Percentiles rank a stretch among this genome's conserved stretches.
These are phyloP conservation scores for Yponomeuta sedellus DNA, from an alignment of 2,888 invertebrate species.

Conservation along the genomic window DNA sequence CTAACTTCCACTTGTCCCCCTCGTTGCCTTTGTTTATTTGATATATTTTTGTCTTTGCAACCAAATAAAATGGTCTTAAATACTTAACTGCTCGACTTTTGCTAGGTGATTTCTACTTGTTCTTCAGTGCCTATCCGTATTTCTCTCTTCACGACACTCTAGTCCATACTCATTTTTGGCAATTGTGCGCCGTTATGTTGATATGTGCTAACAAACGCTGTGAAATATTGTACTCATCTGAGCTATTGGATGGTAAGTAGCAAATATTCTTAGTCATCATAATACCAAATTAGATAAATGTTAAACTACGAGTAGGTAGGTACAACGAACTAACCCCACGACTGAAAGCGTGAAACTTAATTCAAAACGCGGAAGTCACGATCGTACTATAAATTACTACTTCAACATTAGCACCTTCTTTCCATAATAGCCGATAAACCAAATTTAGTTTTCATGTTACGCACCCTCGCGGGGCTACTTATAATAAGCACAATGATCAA, in stretches of 20 bases:
- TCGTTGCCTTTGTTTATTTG: conserved; percentile 61
- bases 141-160: too few relatives aligned
- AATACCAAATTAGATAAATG: neutral
- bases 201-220: too few relatives aligned
- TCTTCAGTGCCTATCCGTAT: too few relatives aligned
- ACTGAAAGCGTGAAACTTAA: conserved; percentile 40
- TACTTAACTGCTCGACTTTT: neutral
- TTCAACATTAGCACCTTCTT: conserved; percentile 74
- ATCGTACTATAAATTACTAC: conserved; percentile 64
- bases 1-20: conserved; percentile 58
- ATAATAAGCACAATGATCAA: conserved; percentile 75
- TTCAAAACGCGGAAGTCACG: conserved; percentile 64
- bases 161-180: too few relatives aligned
- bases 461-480: conserved; percentile 69
- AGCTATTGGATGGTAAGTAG: too few relatives aligned
- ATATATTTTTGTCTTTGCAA: conserved; percentile 46
- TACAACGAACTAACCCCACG: conserved; percentile 7
- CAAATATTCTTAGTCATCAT: too few relatives aligned
- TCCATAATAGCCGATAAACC: conserved; percentile 76
- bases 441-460: conserved; percentile 76
- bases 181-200: too few relatives aligned
- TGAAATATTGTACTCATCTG: too few relatives aligned
- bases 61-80: conserved; percentile 21
- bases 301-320: neutral
- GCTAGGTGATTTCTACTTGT: too few relatives aligned